Evolutionary conservation across 2,113 vertebrate genomes (phyloP), one percentile per base, ranked within the genome.

Genomic region (Podarcis cretensis): DNA sequence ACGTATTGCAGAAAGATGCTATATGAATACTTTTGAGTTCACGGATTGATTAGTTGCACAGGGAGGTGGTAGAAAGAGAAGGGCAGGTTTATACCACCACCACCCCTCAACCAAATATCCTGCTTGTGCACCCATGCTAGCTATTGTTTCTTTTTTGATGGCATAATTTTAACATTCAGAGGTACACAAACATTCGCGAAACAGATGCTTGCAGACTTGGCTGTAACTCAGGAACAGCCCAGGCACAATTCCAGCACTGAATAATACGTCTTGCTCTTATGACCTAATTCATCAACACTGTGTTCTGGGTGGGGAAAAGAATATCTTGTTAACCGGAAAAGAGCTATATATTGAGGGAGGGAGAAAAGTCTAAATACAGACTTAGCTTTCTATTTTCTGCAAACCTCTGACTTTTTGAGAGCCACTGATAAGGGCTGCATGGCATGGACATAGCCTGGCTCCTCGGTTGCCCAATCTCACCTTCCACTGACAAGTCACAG

Each of bases 221-320:
- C 91, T 69, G 14, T 69, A 5, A 82, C 82, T 93, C 90, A 94
- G 95, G 68, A 95, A 65, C 77, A 87, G 88, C 79, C 59, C 0
- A 91, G 92, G 85, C 81, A 1, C 3, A 66, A 63, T 6, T 92
- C 73, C 91, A 92, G 18, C 25, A 25, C 27, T 69, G 76, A 93
- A 95, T 57, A 93, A 92, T 66, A 91, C 90, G 84, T 89, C 86
- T 87, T 69, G 66, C 77, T 90, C 90, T 94, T 91, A 94, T 87
- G 80, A 92, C 92, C 92, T 91, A 65, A 73, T 93, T 93, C 89
- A 91, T 94, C 95, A 95, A 83, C 90, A 63, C 76, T 69, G 2
- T 13, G 12, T 65, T 35, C 91, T 73, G 85, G 90, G 54, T 73
- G 69, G 86, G 25, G 84, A 25, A 59, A 92, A 95, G 89, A 90